These are phyloP conservation scores for Brenthis hecate DNA, from an alignment of 2,888 invertebrate species.

Conservation along the genomic window DNA sequence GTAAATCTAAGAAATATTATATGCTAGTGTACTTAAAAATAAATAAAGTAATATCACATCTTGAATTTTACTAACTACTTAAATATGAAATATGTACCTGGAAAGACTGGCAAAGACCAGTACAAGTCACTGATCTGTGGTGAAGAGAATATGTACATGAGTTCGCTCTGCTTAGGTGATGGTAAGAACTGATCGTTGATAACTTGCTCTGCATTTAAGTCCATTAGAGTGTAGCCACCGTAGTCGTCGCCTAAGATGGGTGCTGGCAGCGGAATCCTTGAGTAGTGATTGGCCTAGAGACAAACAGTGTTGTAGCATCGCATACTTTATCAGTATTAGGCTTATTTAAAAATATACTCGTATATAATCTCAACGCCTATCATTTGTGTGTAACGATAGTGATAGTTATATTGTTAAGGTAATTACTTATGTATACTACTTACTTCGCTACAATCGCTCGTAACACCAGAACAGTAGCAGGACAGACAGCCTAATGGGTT, in stretches of 20 bases:
- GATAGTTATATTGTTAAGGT: neutral
- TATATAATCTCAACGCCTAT: too few species aligned
- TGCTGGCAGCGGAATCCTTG: constrained; percentile 61
- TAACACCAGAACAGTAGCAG: constrained; percentile 94
- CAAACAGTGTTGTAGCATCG: constrained; percentile 1
- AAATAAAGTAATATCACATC: neutral
- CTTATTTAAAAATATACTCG: neutral
- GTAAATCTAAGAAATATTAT: too few species aligned
- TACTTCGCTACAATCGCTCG: constrained; percentile 87
- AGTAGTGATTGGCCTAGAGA: constrained; percentile 61
- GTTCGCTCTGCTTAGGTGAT: constrained; percentile 65
- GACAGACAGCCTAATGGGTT: constrained; percentile 91
- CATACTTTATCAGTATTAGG: neutral
- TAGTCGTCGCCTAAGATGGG: constrained; percentile 67
- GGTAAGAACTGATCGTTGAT: constrained; percentile 66
- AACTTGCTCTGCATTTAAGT: constrained; percentile 58
- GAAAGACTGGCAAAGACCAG: constrained; percentile 73
- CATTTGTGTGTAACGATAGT: too few species aligned
- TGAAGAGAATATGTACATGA: constrained; percentile 63
- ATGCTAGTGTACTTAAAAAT: neutral
- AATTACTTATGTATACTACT: constrained; percentile 14
- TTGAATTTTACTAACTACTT: neutral
- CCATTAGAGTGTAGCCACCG: constrained; percentile 69
- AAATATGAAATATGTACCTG: constrained; percentile 53
- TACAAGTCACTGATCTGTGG: constrained; percentile 60